A percentile compares a stretch with the other conserved stretches of the same genome.
phyloP scores from a whole-genome alignment of 1,140 invertebrate species.

The Dreissena rostriformis region DNA sequence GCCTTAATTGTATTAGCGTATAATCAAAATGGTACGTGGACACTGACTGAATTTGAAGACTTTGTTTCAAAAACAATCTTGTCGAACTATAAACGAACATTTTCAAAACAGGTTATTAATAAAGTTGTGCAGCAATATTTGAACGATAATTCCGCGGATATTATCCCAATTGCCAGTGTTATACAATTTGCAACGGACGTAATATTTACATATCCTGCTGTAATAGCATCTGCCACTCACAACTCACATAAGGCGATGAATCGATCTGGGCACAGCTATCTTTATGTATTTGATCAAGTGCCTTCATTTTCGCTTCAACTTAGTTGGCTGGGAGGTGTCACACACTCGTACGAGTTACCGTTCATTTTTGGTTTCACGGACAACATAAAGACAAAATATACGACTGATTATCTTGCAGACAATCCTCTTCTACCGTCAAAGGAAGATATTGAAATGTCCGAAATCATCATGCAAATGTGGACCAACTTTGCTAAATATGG shows the following conservation, averaged over 20 bases:
- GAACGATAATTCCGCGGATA: not conserved
- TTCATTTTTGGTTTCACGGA: constrained; percentile 36
- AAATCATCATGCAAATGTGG: constrained; percentile 34
- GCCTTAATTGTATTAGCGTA: constrained; percentile 1
- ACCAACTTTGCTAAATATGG: constrained; percentile 47
- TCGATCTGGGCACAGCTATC: constrained; percentile 12
- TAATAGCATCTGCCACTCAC: not conserved
- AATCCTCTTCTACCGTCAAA: not conserved
- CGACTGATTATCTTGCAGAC: not conserved
- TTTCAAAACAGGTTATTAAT: not conserved
- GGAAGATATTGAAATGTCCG: constrained; percentile 17
- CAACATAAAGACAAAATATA: not conserved
- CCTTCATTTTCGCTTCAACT: not conserved
- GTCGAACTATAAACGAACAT: not conserved
- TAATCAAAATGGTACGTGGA: too few species aligned
- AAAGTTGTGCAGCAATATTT: not conserved
- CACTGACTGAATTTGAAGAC: not conserved
- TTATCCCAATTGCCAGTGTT: not conserved
- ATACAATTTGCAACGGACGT: not conserved
- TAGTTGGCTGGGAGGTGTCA: constrained; percentile 19
- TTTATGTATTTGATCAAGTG: constrained; percentile 32
- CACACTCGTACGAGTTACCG: constrained; percentile 13
- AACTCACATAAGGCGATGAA: not conserved
- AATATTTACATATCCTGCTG: not conserved
- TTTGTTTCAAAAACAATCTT: not conserved